Conservation (phyloP, 2,113 vertebrate genomes). For the Caracal caracal region DNA sequence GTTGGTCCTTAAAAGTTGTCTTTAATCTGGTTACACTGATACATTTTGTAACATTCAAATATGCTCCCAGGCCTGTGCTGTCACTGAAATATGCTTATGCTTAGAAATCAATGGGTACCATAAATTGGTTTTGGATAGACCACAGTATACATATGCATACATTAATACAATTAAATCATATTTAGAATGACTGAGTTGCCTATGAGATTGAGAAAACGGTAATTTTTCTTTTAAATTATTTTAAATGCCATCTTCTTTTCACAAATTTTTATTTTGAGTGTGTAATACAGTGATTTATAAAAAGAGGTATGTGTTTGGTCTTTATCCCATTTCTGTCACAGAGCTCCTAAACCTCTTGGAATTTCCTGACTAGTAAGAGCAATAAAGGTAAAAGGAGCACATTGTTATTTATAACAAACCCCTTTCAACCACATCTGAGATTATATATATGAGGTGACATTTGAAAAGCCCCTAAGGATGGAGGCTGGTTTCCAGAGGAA, state of each 20-base stretch:
- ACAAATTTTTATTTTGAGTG: neutral
- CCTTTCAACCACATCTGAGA: neutral
- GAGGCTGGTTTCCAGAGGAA: neutral
- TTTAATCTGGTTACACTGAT: neutral
- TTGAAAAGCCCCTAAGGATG: neutral
- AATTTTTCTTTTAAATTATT: neutral
- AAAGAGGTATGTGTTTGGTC: neutral
- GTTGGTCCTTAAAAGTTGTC: neutral
- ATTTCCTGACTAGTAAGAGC: too few relatives aligned
- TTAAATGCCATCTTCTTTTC: neutral
- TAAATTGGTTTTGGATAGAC: neutral
- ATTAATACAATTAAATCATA: neutral
- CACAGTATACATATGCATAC: neutral
- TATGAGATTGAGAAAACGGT: neutral
- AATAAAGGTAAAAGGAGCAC: neutral
- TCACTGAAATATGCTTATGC: neutral
- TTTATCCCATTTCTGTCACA: too few relatives aligned
- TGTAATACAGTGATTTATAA: neutral
- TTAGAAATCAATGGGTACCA: neutral
- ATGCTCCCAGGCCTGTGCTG: neutral
- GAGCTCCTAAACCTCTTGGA: too few relatives aligned
- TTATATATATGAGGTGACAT: neutral
- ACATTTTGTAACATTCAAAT: constrained; percentile 4
- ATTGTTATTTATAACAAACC: neutral
- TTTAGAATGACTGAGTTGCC: neutral